Base-by-base conservation (phyloP, 2,113 vertebrate species). In the Etheostoma cragini region DNA sequence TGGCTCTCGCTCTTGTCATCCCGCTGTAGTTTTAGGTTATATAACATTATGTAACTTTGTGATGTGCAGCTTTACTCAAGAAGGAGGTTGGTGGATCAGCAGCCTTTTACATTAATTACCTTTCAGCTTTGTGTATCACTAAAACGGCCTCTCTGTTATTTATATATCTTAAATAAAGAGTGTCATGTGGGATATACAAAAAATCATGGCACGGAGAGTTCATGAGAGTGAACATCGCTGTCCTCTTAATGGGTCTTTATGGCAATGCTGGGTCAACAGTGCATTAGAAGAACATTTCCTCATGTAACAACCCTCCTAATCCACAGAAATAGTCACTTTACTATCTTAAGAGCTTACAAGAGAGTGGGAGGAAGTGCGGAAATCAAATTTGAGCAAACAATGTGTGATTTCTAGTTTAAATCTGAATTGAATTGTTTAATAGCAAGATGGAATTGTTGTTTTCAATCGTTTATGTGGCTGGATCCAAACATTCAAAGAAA, bases 41-140 rank as follows among this genome's bases (percentile, higher is more conserved):
- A 14, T 90, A 84, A 87, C 56, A 60, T 94, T 90, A 91, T 67
- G 21, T 94, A 94, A 94, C 76, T 50, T 87, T 68, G 19, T 49
- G 72, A 86, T 73, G 81, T 70, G 35, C 82, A 90, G 70, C 72
- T 80, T 46, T 77, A 57, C 24, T 66, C 17, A 21, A 60, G 26
- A 70, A 78, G 70, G 76, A 50, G 19, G 8, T 52, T 38, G 42
- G 16, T 69, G 52, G 54, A 71, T 82, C 52, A 82, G 73, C 19
- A n/a, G 50, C 61, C 21, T 72, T 64, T 63, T 62, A 60, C 14
- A 76, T 47, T 50, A 24, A 67, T 68, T 71, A 16, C 6, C 11
- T 86, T 66, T 62, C 21, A 33, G 53, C 57, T 19, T 24, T 82
- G 22, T 21, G 50, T 33, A 46, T 67, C 47, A 52, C 12, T 45